Evolutionary conservation across 2,113 vertebrate species (phyloP).

Genomic region (Sprattus sprattus): DNA sequence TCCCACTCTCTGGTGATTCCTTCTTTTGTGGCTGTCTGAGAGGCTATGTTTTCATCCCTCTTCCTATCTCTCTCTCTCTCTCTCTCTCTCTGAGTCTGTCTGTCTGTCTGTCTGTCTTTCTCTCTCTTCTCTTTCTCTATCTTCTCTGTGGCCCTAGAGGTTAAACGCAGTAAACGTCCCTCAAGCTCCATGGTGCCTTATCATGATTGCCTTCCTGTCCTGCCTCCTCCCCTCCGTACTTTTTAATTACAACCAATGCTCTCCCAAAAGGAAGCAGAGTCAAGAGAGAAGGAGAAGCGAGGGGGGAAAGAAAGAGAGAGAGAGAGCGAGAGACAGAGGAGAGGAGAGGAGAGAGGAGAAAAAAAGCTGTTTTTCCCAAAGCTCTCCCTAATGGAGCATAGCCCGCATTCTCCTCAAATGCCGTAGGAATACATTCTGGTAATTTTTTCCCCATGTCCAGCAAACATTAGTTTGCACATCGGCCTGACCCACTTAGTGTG

Average conservation of each 20-base stretch:
- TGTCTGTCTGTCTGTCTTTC: constrained; percentile 13
- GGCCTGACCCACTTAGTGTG: constrained; percentile 86
- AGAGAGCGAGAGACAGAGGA: constrained; percentile 21
- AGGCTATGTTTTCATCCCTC: too few relatives aligned
- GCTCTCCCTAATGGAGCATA: constrained; percentile 74
- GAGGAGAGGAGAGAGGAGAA: constrained; percentile 24
- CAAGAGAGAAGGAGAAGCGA: constrained; percentile 12
- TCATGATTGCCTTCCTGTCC: constrained; percentile 52
- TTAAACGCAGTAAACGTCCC: constrained; percentile 36
- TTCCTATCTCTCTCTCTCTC: constrained; percentile 17
- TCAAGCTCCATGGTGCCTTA: constrained; percentile 44
- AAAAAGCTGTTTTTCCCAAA: constrained; percentile 59
- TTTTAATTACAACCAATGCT: constrained; percentile 54
- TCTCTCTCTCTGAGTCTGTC: constrained; percentile 13
- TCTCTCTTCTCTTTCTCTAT: background rate
- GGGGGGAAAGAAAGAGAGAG: background rate
- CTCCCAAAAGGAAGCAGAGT: constrained; percentile 47
- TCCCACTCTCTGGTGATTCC: background rate
- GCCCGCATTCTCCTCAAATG: constrained; percentile 79
- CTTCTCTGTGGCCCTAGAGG: background rate
- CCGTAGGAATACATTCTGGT: constrained; percentile 82
- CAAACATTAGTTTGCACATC: constrained; percentile 89
- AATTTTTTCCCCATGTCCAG: constrained; percentile 86
- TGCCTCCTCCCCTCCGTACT: constrained; percentile 44
- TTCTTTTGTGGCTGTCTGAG: background rate